These are phyloP conservation scores for Chaetodon auriga DNA, from an alignment of 2,113 vertebrate species.

Conservation along the genomic window DNA sequence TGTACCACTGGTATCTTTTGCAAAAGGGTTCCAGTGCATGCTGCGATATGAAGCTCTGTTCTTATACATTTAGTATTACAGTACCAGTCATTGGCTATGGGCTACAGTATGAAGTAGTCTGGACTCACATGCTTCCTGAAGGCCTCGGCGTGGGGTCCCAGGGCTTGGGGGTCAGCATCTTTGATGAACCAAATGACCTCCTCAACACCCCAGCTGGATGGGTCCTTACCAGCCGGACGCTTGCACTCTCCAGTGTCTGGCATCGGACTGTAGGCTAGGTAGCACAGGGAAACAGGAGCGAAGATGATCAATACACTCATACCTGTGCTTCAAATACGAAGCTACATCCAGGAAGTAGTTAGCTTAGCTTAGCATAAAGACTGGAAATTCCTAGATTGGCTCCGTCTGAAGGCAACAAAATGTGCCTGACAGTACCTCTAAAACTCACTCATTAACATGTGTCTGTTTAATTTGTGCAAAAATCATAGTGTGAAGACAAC, in stretches of 20 bases:
- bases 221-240: conserved; percentile 88
- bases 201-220: conserved; percentile 93
- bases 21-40: neutral
- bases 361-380: neutral
- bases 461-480: neutral
- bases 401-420: neutral
- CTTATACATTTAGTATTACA: neutral
- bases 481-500: neutral
- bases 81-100: no score
- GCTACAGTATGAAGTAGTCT: neutral
- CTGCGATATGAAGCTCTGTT: neutral
- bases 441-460: neutral
- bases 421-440: neutral
- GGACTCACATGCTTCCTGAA: conserved; percentile 95
- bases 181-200: conserved; percentile 96
- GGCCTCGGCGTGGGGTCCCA: conserved; percentile 94
- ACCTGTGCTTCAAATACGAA: neutral
- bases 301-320: neutral
- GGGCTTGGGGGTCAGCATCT: conserved; percentile 94
- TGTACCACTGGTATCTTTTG: neutral
- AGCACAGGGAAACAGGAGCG: conserved; percentile 33
- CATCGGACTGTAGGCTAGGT: conserved; percentile 88
- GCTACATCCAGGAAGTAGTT: neutral
- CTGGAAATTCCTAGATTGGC: neutral
- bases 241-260: conserved; percentile 84